Evolutionary conservation across 2,888 invertebrate species (phyloP), one percentile per base, ranked within the genome.

Genomic region (Belgica antarctica): DNA sequence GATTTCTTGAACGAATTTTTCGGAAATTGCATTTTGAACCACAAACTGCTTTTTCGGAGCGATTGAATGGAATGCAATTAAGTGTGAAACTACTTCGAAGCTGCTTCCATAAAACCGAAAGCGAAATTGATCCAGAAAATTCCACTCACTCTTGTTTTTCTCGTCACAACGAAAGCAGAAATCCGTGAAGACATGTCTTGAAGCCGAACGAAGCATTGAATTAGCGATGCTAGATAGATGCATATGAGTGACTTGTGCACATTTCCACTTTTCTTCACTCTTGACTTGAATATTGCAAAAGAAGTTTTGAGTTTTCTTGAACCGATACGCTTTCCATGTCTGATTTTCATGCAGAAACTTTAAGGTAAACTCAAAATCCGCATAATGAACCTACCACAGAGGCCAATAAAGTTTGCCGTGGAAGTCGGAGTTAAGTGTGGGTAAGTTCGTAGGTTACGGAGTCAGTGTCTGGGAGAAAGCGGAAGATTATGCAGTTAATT

Each of bases 1-100:
- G 22, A n/a, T 31, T 36, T 24, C 34, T 24, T 28, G 25, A 27
- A 10, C 62, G 31, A n/a, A 31, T 31, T 62, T 31, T 31, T 19
- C 28, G n/a, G 59, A 62, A 62, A 62, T 62, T 62, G 17, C 62
- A 62, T 62, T 62, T 59, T 15, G 62, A 52, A 31, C 34, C 34
- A 31, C 34, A 31, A 31, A 8, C 34, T 31, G 5, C 34, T 5
- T 31, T n/a, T n/a, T 8, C 34, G 12, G 5, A 31, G 34, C 17
- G 17, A 10, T 22, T 22, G 59, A 36, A 62, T 17, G 62, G 17
- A 62, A 62, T 36, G 34, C 62, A 62, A 62, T 62, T 62, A 62
- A 62, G 62, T 34, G 62, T 62, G 36, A 62, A 62, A 62, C 24
- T 62, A 62, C 41, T 62, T 62, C 15, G n/a, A 17, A 12, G 17